Base-by-base conservation (phyloP, 2,113 vertebrate genomes). In the Pseudorasbora parva region DNA sequence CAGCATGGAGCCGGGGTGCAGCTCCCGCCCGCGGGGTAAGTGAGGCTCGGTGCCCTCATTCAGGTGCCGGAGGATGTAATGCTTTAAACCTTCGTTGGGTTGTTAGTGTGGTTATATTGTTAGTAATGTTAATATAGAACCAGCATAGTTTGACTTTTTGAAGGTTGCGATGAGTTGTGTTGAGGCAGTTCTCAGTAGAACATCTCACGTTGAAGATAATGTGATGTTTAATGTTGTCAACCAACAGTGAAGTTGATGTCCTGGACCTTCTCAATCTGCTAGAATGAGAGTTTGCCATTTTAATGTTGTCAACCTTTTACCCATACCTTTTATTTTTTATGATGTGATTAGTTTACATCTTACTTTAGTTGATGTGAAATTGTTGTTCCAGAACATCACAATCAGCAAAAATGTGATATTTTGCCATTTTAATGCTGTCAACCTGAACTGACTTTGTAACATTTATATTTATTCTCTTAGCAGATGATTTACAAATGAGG, bases 11-110 rank as follows among this genome's bases (percentile, higher is more conserved):
- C 93, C 86, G 2, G 92, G 89, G 92, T 90, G 88, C 85, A 86
- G 91, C 90, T 90, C 92, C 62, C 92, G 85, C 74, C 92, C 87
- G 83, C 93, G 89, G 91, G 93, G 94, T 95, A 90, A 93, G 94
- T 91, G 17, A 8, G 2, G 17, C 30, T 59, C 27, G 33, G 12
- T 9, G 9, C 80, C 54, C 11, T 74, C 45, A 62, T 17, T 62
- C 54, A n/a, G n/a, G n/a, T n/a, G n/a, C n/a, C n/a, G n/a, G n/a
- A n/a, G n/a, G n/a, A n/a, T n/a, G n/a, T n/a, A n/a, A n/a, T n/a
- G n/a, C n/a, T 51, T 15, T 51, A 71, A 71, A 71, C 71, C n/a
- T 47, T 17, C 3, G 23, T 0, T n/a, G n/a, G 8, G 56, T 59
- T 23, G 4, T 60, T 25, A 1, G 5, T 5, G 11, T 62, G 27